Base-by-base conservation (phyloP, 2,888 invertebrate genomes). In the Strigamia maritima region DNA sequence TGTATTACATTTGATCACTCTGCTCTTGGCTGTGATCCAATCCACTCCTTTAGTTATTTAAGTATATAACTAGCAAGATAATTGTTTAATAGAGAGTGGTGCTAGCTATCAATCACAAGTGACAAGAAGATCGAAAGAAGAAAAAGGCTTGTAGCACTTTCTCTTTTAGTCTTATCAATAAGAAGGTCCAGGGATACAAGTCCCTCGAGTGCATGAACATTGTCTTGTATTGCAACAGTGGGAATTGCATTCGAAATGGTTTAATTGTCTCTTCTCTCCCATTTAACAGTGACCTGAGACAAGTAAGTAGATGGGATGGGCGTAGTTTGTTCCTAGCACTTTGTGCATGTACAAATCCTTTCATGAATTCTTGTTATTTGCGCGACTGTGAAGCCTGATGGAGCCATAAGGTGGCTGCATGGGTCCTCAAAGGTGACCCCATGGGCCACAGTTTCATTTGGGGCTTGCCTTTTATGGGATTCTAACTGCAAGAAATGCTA, bases 261-360 rank as follows among this genome's bases (percentile, higher is more conserved):
- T 60, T 60, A 60, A 60, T 60, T 60, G 60, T 60, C 60, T 60
- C 24, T 60, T 60, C 60, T 60, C 60, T 60, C 60, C n/a, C 60
- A 60, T 60, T 60, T 60, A 60, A 60, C 60, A 60, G 60, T 60
- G 60, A 60, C 60, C 60, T 60, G n/a, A 60, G 60, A 60, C 60
- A 60, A 60, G 2, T 49, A 10, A 49, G 16, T 49, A 49, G 49
- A 49, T 49, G 49, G 4, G 49, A 49, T 49, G 49, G 4, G 19
- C 6, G 22, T 31, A 60, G 60, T 60, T 60, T 60, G 16, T 60
- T 60, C 8, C 60, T 19, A 10, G 60, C 60, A 60, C 60, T 60
- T 60, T 60, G 60, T 60, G 60, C 60, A 60, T 60, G 60, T 60
- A 60, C 19, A 31, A 19, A 60, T 22, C 24, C 60, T 60, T 60